Conservation (phyloP, 2,888 invertebrate genomes). For the Drosophila lutescens region DNA sequence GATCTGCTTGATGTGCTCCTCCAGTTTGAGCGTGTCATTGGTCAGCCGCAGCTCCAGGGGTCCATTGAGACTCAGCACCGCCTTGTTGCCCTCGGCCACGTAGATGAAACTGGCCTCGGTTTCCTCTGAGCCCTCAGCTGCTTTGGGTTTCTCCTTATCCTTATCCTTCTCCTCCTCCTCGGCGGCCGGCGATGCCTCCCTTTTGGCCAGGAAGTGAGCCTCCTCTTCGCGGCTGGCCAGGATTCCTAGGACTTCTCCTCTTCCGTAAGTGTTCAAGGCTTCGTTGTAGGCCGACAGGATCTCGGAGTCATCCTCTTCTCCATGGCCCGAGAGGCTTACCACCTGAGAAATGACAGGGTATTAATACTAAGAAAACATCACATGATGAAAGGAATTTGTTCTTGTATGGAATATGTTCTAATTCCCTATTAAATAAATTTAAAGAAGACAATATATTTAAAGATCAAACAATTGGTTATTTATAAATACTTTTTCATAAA, state of each 20-base stretch:
- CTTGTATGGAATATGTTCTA: too few relatives aligned
- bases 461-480: too few relatives aligned
- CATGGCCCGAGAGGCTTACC: constrained; percentile 85
- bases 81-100: constrained; percentile 86
- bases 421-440: too few relatives aligned
- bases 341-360: constrained; percentile 82
- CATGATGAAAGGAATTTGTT: too few relatives aligned
- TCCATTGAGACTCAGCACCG: constrained; percentile 85
- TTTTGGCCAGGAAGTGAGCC: constrained; percentile 80
- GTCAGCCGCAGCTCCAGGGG: constrained; percentile 85
- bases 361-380: not conserved
- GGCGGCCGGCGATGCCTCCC: constrained; percentile 66
- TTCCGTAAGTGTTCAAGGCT: constrained; percentile 86
- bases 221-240: constrained; percentile 85
- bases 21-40: constrained; percentile 65
- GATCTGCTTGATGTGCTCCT: constrained; percentile 76
- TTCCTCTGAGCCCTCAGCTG: constrained; percentile 60
- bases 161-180: constrained; percentile 72
- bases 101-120: constrained; percentile 85
- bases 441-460: too few relatives aligned
- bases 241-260: constrained; percentile 86
- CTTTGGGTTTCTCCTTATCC: constrained; percentile 53
- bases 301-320: constrained; percentile 87
- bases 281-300: constrained; percentile 86
- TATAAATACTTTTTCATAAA: too few relatives aligned